Percentiles rank a stretch among this genome's conserved stretches.
phyloP scores from a whole-genome alignment of 2,888 invertebrate species.

The Micropterix aruncella region DNA sequence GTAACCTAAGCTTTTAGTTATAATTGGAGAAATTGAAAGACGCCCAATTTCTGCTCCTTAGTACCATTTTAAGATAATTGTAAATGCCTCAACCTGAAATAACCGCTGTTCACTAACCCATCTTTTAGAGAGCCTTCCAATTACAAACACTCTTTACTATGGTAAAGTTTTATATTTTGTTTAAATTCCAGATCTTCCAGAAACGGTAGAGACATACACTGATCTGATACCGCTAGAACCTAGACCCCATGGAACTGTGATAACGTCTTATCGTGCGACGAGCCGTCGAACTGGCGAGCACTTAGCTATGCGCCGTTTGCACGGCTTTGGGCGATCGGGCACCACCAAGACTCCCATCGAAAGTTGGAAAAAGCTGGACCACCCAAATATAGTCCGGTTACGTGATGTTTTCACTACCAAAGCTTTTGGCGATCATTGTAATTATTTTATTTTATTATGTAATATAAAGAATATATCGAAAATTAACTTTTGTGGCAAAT shows the following conservation, averaged over 20 bases:
- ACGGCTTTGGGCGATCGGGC: constrained; percentile 65
- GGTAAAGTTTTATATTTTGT: no score
- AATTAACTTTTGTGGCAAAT: no score
- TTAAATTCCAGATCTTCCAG: constrained; percentile 60
- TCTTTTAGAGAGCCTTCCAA: no score
- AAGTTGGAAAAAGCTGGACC: constrained; percentile 89
- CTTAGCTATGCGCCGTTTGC: constrained; percentile 78
- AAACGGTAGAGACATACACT: constrained; percentile 82
- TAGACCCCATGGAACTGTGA: constrained; percentile 48
- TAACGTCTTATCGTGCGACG: constrained; percentile 82
- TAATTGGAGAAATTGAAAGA: no score
- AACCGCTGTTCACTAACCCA: no score
- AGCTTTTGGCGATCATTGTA: constrained; percentile 92
- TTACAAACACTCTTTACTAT: no score
- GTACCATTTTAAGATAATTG: no score
- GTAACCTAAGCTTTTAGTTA: no score
- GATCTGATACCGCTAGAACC: constrained; percentile 77
- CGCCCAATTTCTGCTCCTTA: no score
- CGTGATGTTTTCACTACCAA: constrained; percentile 91
- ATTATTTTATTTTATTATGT: constrained; percentile 24
- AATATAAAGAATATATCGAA: no score
- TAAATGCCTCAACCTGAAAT: no score
- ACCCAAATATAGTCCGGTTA: constrained; percentile 88
- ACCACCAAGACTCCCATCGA: constrained; percentile 85
- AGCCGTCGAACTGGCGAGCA: constrained; percentile 75